Evolutionary conservation across 2,797 vertebrate species (phyloP).

Genomic region (Gila robusta): DNA sequence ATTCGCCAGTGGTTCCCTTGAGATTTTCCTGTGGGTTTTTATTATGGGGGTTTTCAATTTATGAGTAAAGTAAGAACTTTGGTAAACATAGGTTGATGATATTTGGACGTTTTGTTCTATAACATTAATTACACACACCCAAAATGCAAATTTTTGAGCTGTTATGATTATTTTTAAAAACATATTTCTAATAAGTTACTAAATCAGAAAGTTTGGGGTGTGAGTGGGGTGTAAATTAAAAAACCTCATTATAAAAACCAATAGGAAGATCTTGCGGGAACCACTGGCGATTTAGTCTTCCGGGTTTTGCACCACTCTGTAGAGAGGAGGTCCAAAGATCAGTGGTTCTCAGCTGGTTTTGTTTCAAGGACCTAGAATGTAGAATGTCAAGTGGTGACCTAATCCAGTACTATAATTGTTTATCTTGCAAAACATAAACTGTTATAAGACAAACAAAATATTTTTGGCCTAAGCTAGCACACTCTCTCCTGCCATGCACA

Average conservation of each 20-base stretch:
- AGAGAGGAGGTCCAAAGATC: background rate
- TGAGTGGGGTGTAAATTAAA: background rate
- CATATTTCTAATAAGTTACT: background rate
- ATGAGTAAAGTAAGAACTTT: background rate
- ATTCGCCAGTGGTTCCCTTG: background rate
- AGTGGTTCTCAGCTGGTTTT: slow-evolving; percentile 45
- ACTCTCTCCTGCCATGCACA: slow-evolving; percentile 48
- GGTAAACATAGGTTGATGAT: background rate
- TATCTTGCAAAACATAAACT: background rate
- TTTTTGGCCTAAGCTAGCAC: slow-evolving; percentile 24
- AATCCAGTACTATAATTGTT: slow-evolving; percentile 19
- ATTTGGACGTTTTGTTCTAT: background rate
- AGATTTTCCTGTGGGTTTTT: background rate
- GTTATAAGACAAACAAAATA: slow-evolving; percentile 5
- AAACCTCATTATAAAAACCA: background rate
- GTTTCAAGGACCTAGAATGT: slow-evolving; percentile 64
- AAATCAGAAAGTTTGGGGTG: background rate
- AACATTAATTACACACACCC: background rate
- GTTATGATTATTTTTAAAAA: background rate
- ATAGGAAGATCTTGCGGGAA: background rate
- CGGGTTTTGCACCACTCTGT: background rate
- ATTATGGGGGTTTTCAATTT: background rate
- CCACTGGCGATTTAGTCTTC: background rate
- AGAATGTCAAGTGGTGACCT: slow-evolving; percentile 68
- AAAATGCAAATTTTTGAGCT: too few species aligned